phyloP scores from a whole-genome alignment of 2,113 vertebrate species.

The Melanerpes aurifrons region DNA sequence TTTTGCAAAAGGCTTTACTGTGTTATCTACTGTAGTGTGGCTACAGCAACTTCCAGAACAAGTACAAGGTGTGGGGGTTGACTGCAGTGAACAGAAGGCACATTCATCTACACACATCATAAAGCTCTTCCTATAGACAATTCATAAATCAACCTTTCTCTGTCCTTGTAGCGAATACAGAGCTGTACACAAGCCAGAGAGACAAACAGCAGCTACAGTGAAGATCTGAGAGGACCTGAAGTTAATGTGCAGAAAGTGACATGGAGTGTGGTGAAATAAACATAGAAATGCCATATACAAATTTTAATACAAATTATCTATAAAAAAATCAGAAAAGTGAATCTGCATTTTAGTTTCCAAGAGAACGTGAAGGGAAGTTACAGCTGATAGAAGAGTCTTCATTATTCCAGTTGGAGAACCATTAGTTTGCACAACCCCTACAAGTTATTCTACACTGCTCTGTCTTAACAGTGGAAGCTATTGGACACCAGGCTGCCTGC shows the following conservation, averaged over 20 bases:
- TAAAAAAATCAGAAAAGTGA: constrained; percentile 45
- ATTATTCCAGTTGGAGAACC: constrained; percentile 9
- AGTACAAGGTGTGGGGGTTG: background rate
- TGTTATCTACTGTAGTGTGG: background rate
- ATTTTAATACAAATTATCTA: constrained; percentile 41
- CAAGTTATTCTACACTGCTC: background rate
- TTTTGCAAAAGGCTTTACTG: constrained; percentile 64
- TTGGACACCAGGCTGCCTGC: background rate
- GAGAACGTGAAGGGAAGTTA: constrained; percentile 6
- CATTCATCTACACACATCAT: constrained; percentile 18
- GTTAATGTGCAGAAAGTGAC: background rate
- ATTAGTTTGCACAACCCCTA: background rate
- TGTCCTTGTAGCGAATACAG: constrained; percentile 13
- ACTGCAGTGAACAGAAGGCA: constrained; percentile 57
- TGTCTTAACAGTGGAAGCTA: background rate
- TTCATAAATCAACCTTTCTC: background rate
- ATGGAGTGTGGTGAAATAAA: background rate
- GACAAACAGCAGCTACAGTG: background rate
- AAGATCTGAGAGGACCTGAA: background rate
- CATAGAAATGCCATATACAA: constrained; percentile 48
- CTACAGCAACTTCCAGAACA: background rate
- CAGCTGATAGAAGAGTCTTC: background rate
- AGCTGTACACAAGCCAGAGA: background rate
- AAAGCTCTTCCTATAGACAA: constrained; percentile 12
- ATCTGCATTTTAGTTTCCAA: background rate